These are phyloP conservation scores for Eulithis prunata DNA, from an alignment of 2,888 invertebrate genomes.

Conservation along the genomic window DNA sequence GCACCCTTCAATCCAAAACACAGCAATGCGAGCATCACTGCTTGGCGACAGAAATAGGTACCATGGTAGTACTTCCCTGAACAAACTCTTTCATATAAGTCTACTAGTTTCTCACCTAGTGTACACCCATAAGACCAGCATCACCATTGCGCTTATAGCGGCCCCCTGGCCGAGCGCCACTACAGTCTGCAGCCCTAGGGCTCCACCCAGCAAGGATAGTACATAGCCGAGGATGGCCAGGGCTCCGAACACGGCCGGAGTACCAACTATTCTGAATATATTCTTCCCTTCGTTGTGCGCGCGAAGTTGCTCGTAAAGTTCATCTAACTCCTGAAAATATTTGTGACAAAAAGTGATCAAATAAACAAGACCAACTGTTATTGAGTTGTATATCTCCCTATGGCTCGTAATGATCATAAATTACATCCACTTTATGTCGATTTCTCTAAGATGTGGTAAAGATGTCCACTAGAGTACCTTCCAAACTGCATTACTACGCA, in stretches of 20 bases:
- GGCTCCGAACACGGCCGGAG: slow-evolving; percentile 95
- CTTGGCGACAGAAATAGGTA: too few species aligned
- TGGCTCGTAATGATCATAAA: too few species aligned
- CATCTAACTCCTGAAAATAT: slow-evolving; percentile 90
- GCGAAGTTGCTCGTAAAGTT: slow-evolving; percentile 91
- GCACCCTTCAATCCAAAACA: too few species aligned
- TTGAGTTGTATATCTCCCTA: too few species aligned
- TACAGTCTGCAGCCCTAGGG: slow-evolving; percentile 90
- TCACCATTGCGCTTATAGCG: slow-evolving; percentile 89
- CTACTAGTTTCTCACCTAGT: slow-evolving; percentile 86
- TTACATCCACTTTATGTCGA: too few species aligned
- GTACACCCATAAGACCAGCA: slow-evolving; percentile 93
- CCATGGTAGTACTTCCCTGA: too few species aligned
- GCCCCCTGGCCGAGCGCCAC: slow-evolving; percentile 90
- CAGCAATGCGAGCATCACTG: too few species aligned
- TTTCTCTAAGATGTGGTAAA: too few species aligned
- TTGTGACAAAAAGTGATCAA: neutral
- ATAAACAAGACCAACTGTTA: too few species aligned
- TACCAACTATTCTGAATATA: slow-evolving; percentile 96
- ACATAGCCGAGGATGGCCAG: slow-evolving; percentile 93
- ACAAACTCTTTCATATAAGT: neutral
- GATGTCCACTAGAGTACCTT: too few species aligned
- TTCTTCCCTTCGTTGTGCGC: slow-evolving; percentile 99
- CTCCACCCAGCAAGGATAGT: slow-evolving; percentile 90
- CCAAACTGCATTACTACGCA: too few species aligned